phyloP scores from a whole-genome alignment of 2,888 invertebrate genomes.

The Leptopilina syphax region DNA sequence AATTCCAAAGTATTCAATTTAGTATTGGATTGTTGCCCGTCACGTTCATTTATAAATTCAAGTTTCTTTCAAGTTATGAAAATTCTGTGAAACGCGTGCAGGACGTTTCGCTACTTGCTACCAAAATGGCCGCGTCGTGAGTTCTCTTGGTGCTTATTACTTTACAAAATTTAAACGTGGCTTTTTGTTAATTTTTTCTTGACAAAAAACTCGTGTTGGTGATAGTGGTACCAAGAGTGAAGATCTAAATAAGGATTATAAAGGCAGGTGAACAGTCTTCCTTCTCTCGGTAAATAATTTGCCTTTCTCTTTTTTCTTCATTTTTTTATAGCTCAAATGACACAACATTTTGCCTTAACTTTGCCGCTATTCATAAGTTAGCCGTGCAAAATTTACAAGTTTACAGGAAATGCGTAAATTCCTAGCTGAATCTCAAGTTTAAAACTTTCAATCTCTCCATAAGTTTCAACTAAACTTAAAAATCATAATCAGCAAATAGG shows the following conservation, averaged over 20 bases:
- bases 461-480: no score
- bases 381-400: no score
- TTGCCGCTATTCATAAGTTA: no score
- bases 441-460: no score
- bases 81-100: constrained; percentile 58
- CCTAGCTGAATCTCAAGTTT: no score
- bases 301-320: background rate
- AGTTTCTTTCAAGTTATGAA: constrained; percentile 42
- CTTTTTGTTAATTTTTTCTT: constrained; percentile 41
- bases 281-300: constrained; percentile 8
- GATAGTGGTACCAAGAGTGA: constrained; percentile 46
- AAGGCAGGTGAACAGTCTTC: constrained; percentile 8
- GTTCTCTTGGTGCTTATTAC: constrained; percentile 46
- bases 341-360: no score
- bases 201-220: constrained; percentile 38
- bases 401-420: no score
- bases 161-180: constrained; percentile 5
- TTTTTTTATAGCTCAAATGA: no score
- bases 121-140: constrained; percentile 70
- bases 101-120: constrained; percentile 59
- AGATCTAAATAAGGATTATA: constrained; percentile 48
- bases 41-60: constrained; percentile 48
- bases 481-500: no score
- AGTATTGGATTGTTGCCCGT: constrained; percentile 59
- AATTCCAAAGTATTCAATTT: constrained; percentile 41